Conservation (phyloP, 2,113 vertebrate genomes). For the Oxyruncus cristatus region DNA sequence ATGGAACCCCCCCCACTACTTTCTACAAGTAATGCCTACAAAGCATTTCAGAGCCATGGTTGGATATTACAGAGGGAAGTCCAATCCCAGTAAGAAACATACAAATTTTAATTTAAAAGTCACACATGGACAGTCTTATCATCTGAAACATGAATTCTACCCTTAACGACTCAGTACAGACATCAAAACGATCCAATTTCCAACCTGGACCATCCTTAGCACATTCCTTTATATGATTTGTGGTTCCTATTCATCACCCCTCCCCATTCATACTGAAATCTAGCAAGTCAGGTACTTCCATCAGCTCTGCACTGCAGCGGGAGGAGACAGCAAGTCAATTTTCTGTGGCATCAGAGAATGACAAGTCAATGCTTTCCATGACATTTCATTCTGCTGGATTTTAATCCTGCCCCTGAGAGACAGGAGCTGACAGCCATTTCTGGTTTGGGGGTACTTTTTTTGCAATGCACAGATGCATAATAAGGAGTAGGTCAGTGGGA, state of each 20-base stretch:
- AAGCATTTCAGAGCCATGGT: not conserved
- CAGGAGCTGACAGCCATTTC: not conserved
- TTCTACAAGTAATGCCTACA: not conserved
- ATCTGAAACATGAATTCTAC: not conserved
- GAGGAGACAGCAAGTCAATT: not conserved
- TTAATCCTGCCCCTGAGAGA: not conserved
- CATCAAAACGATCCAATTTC: not conserved
- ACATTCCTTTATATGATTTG: not conserved
- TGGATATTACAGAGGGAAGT: not conserved
- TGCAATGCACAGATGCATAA: not conserved
- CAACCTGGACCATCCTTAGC: not conserved
- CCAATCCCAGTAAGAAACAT: not conserved
- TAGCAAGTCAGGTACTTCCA: not conserved
- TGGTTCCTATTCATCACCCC: not conserved
- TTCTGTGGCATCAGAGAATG: not conserved
- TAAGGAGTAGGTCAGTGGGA: not conserved
- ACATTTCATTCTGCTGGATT: not conserved
- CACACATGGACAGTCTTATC: not conserved
- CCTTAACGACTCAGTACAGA: fast-evolving
- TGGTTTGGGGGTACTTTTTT: not conserved
- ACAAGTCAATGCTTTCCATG: not conserved
- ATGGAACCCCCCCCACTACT: not conserved
- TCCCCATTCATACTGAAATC: not conserved
- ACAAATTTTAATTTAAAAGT: not conserved
- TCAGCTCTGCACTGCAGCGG: not conserved